Evolutionary conservation across 2,888 invertebrate genomes (phyloP), one percentile per base, ranked within the genome.

Genomic region (Mimachlamys varia): DNA sequence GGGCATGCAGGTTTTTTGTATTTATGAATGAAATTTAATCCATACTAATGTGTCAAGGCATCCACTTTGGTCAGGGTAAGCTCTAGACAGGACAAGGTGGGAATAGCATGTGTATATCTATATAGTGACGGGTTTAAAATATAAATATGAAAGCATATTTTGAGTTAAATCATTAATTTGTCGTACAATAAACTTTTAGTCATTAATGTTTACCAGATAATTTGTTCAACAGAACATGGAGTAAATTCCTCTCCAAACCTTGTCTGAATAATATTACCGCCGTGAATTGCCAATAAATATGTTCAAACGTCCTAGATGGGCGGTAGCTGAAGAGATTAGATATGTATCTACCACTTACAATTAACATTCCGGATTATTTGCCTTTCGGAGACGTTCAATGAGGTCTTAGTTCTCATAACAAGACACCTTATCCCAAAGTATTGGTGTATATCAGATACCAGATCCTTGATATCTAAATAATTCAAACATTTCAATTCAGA

Each of bases 401-500:
- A 15, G 76, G 76, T 33, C 76, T 27, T 76, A 33, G 76, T 27
- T 76, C 76, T 76, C 76, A 33, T 33, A 10, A 33, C 33, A 76
- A 27, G 5, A 33, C 7, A 4, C 27, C 13, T 33, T 33, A 76
- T 33, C 27, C 33, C 15, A 12, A 5, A 0, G 76, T 76, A 76
- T 76, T 27, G 33, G 3, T 76, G 76, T 76, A 12, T 33, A 76
- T 33, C 76, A 22, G 76, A 76, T 76, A 76, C 13, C 33, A 33
- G 76, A 33, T 33, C 76, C 17, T 27, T 22, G 76, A 33, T 76
- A 76, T 76, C 76, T 27, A 76, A 76, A 33, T 76, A 7, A 76
- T 76, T 76, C 76, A 76, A 76, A 76, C 76, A 76, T 76, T 76
- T 76, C 76, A 33, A 76, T 76, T 76, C 76, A 76, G 33, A 76